Base-by-base conservation (phyloP, 2,113 vertebrate genomes). In the Tragulus kanchil region DNA sequence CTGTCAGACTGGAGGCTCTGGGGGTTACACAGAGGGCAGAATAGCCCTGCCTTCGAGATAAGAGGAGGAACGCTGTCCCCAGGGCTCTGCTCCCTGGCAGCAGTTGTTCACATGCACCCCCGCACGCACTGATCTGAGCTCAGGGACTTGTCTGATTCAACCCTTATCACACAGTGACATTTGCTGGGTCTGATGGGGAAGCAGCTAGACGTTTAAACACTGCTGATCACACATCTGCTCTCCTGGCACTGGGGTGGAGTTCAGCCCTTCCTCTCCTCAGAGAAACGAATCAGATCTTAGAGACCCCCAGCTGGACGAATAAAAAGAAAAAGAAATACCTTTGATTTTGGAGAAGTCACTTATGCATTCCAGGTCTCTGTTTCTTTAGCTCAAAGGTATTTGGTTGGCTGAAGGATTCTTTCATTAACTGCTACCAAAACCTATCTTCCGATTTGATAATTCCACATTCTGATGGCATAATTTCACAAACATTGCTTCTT, bases 21-120 rank as follows among this genome's bases (percentile, higher is more conserved):
- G 67, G 92, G 96, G 95, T 97, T 96, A 95, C 25, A 16, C 92
- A 96, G 81, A 98, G 97, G 96, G 79, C 95, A 92, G 8, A 96
- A 84, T 42, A 92, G 45, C 64, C 90, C 77, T 42, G 84, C 73
- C 93, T 95, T 97, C 95, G 67, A 97, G 97, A 98, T 98, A 97
- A 97, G 96, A 89, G 65, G 69, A 94, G 91, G 52, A 88, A 71
- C 50, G 12, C 8, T 14, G 69, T 90, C 88, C 14, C 2, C 75
- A 87, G 52, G 71, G 78, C 81, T 77, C 65, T 59, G 86, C 21
- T 85, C 90, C 31, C 48, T 2, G 9, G 28, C 0, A 3, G 28
- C 10, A n/a, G 28, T 0, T 2, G 28, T 26, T 85, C 92, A 11
- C 50, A 13, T 0, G 50, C 45, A 16, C 50, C 4, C 69, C 65